A percentile compares a stretch with the other conserved stretches of the same genome.
phyloP scores from a whole-genome alignment of 2,888 invertebrate genomes.

The Lasioglossum villosulum region DNA sequence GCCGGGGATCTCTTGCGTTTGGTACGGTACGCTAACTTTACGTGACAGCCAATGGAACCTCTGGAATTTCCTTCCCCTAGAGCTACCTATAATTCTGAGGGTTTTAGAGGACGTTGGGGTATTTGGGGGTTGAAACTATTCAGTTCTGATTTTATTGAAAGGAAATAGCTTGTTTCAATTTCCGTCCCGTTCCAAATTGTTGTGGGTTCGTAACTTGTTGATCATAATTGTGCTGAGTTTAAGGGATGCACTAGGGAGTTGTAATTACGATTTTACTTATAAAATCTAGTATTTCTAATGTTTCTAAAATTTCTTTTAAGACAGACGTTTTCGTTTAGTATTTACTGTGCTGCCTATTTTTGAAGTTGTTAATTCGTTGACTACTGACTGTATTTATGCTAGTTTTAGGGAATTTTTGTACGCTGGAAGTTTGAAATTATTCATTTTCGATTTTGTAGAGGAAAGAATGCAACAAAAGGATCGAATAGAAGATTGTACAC shows the following conservation, averaged over 20 bases:
- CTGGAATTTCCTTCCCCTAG: neutral
- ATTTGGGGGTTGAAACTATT: neutral
- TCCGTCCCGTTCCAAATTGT: neutral
- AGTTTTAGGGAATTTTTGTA: no score
- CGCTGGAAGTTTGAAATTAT: neutral
- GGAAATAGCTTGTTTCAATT: neutral
- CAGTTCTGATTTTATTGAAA: neutral
- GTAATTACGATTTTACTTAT: neutral
- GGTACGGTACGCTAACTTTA: neutral
- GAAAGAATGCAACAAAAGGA: neutral
- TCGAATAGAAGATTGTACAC: no score
- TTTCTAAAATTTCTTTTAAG: no score
- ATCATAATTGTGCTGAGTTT: neutral
- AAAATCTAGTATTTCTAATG: no score
- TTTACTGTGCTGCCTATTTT: neutral
- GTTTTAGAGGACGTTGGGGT: neutral
- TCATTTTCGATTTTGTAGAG: neutral
- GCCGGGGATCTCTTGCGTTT: neutral
- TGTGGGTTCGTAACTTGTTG: neutral
- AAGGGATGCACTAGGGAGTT: neutral
- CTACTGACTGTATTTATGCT: no score
- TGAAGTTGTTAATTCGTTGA: neutral
- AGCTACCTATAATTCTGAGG: neutral
- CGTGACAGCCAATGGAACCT: constrained; percentile 8
- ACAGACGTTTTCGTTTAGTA: neutral